Conservation (phyloP, 2,888 invertebrate species). For the Toxonevra muliebris region DNA sequence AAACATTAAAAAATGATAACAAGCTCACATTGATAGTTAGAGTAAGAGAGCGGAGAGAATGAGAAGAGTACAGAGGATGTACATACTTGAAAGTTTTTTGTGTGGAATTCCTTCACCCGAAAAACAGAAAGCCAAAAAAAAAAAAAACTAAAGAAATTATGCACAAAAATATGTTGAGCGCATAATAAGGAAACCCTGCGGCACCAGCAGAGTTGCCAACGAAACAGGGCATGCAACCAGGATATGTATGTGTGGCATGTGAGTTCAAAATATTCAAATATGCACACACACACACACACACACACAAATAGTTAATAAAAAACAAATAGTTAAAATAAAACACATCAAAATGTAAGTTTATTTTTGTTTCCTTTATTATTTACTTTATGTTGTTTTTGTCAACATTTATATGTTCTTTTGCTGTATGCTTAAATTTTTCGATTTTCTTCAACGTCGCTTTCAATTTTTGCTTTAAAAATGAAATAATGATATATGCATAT, state of each 20-base stretch:
- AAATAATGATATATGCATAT: too few relatives aligned
- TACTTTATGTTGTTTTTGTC: neutral
- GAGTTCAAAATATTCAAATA: neutral
- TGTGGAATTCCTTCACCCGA: too few relatives aligned
- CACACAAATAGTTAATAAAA: neutral
- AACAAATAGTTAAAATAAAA: neutral
- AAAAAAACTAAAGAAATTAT: neutral
- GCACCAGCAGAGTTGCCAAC: neutral
- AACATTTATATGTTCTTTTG: neutral
- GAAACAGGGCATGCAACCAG: neutral
- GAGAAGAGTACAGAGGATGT: neutral
- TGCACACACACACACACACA: neutral
- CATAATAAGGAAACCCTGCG: conserved; percentile 20
- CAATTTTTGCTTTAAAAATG: conserved; percentile 2
- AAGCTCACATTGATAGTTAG: neutral
- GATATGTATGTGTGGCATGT: neutral
- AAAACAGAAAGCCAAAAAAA: too few relatives aligned
- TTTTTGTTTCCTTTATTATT: neutral
- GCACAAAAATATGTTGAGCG: conserved; percentile 20
- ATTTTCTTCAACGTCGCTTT: conserved; percentile 1
- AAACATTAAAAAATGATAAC: conserved; percentile 7
- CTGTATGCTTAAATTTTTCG: neutral
- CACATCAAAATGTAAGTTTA: too few relatives aligned
- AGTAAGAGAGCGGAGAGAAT: neutral
- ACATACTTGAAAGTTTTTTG: too few relatives aligned